Conservation (phyloP, 2,113 vertebrate species). For the Syngnathus scovelli region DNA sequence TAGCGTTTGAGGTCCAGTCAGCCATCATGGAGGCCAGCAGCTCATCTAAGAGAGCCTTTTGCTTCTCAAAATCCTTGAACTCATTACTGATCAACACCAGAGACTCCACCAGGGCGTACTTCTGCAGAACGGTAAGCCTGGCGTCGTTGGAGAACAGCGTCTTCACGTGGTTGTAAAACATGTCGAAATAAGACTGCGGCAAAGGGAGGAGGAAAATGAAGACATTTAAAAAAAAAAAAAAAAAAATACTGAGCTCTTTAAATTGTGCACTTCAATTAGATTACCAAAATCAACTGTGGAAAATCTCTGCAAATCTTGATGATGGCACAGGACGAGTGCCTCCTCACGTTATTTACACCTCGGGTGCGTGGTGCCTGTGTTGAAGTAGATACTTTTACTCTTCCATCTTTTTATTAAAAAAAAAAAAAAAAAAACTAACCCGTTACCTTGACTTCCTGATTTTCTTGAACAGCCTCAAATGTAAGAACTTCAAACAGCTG, state of each 20-base stretch:
- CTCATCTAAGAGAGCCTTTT: slow-evolving; percentile 87
- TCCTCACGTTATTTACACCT: slow-evolving; percentile 89
- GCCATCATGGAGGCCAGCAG: slow-evolving; percentile 80
- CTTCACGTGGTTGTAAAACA: slow-evolving; percentile 86
- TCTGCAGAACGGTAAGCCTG: slow-evolving; percentile 86
- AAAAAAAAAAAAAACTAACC: too few species aligned
- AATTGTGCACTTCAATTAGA: background rate
- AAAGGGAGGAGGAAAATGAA: background rate
- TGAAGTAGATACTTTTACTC: background rate
- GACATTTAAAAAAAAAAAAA: too few species aligned
- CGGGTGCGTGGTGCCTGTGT: slow-evolving; percentile 82
- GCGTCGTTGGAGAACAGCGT: slow-evolving; percentile 79
- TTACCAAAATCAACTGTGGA: slow-evolving; percentile 85
- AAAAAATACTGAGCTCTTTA: background rate
- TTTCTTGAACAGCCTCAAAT: slow-evolving; percentile 76
- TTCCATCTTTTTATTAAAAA: too few species aligned
- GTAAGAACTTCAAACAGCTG: slow-evolving; percentile 88
- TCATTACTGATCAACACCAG: slow-evolving; percentile 95
- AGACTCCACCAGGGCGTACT: slow-evolving; percentile 88
- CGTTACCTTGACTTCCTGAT: slow-evolving; percentile 79
- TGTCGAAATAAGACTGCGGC: slow-evolving; percentile 85
- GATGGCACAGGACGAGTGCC: slow-evolving; percentile 90
- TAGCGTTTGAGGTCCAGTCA: slow-evolving; percentile 89
- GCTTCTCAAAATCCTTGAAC: slow-evolving; percentile 88
- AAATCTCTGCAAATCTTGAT: slow-evolving; percentile 94